These are phyloP conservation scores for Pyrgus malvae DNA, from an alignment of 2,888 invertebrate species.

Conservation along the genomic window DNA sequence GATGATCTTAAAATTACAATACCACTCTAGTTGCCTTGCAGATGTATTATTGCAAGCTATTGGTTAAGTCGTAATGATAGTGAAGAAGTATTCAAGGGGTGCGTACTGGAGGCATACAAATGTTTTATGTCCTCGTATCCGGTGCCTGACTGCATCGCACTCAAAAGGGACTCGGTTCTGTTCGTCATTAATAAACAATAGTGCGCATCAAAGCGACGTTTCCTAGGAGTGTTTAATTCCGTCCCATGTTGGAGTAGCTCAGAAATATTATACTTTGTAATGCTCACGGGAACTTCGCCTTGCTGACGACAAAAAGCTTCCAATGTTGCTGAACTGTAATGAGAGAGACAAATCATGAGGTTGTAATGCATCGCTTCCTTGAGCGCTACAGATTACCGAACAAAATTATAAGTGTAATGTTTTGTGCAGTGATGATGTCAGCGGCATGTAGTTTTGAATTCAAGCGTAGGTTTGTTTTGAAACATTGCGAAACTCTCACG, in stretches of 20 bases:
- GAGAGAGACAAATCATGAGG: not conserved
- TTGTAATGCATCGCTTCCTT: not conserved
- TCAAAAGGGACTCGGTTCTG: conserved; percentile 48
- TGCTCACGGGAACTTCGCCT: conserved; percentile 36
- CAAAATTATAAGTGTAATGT: not conserved
- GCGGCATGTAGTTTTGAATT: conserved; percentile 24
- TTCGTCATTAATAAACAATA: conserved; percentile 62
- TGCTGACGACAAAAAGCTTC: conserved; percentile 21
- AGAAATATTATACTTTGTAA: conserved; percentile 23
- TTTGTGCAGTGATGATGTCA: conserved; percentile 23
- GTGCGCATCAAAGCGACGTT: conserved; percentile 58
- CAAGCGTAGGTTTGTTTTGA: conserved; percentile 31
- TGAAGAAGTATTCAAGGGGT: conserved; percentile 1
- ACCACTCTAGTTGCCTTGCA: not conserved
- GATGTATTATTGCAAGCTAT: conserved; percentile 18
- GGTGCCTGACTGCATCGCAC: conserved; percentile 40
- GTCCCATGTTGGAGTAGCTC: conserved; percentile 32
- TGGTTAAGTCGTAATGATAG: conserved; percentile 1
- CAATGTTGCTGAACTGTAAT: conserved; percentile 10
- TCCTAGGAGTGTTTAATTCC: conserved; percentile 51
- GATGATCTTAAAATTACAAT: conserved; percentile 13
- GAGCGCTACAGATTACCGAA: not conserved
- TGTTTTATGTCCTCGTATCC: conserved; percentile 55
- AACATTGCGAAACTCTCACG: conserved; percentile 41
- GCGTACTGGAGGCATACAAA: conserved; percentile 20